Percentiles rank a stretch among this genome's conserved stretches.
These are phyloP conservation scores for Chaetodon trifascialis DNA, from an alignment of 2,113 vertebrate genomes.

Conservation along the genomic window DNA sequence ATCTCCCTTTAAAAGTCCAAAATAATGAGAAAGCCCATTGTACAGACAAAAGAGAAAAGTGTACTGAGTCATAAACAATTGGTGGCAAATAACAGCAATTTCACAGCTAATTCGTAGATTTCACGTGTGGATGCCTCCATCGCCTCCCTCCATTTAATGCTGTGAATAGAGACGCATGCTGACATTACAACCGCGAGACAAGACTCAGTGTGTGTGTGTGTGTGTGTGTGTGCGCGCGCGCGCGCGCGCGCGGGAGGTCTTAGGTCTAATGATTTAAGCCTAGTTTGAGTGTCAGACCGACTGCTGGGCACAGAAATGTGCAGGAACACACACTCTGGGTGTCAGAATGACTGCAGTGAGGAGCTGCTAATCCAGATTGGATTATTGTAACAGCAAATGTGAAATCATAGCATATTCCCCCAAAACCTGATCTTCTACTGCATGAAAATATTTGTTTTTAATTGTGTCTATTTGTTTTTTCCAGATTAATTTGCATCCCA, in stretches of 20 bases:
- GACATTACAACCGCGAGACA: conserved; percentile 46
- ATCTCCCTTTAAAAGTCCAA: conserved; percentile 53
- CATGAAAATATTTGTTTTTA: not conserved
- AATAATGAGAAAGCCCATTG: conserved; percentile 67
- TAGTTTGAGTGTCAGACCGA: conserved; percentile 48
- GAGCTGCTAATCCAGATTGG: conserved; percentile 6
- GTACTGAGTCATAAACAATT: conserved; percentile 82
- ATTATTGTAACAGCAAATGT: not conserved
- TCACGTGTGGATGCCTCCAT: conserved; percentile 79
- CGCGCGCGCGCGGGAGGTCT: conserved; percentile 21
- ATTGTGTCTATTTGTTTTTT: not conserved
- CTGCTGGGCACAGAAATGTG: conserved; percentile 49
- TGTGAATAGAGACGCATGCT: conserved; percentile 64
- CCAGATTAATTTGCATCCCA: too few relatives aligned
- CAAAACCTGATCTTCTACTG: not conserved
- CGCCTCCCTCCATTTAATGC: conserved; percentile 74
- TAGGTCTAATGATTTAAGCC: conserved; percentile 63
- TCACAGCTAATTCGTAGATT: conserved; percentile 84
- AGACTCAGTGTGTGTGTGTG: conserved; percentile 3
- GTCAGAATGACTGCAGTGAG: not conserved
- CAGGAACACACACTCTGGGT: conserved; percentile 6
- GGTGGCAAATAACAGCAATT: conserved; percentile 85
- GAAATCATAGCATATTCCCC: not conserved
- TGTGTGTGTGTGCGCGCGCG: conserved; percentile 19
- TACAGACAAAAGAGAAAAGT: conserved; percentile 69